Percentiles rank a stretch among this genome's conserved stretches.
These are phyloP conservation scores for Pogonocichla stellata DNA, from an alignment of 2,113 vertebrate species.

Conservation along the genomic window DNA sequence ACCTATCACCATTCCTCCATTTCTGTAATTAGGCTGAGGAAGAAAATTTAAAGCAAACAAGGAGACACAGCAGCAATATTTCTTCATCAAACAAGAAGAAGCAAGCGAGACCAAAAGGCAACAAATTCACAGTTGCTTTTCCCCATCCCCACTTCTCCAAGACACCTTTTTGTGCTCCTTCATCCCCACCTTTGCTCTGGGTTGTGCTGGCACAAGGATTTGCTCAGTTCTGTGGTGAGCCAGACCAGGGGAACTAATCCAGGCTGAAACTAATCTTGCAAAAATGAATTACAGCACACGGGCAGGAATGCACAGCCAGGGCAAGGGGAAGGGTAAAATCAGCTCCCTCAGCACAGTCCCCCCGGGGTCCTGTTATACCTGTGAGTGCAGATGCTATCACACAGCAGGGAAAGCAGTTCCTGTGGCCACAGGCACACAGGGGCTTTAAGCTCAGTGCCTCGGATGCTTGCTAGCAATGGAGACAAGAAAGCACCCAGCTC, in stretches of 20 bases:
- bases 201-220: background rate
- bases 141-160: background rate
- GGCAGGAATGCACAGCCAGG: background rate
- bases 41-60: conserved; percentile 35
- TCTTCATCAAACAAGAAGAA: conserved; percentile 3
- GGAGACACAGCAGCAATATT: background rate
- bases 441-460: background rate
- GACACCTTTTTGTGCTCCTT: background rate
- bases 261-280: conserved; percentile 20
- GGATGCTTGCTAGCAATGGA: background rate
- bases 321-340: background rate
- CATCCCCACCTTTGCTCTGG: background rate
- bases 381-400: background rate
- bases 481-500: background rate
- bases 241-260: background rate
- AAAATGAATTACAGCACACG: background rate
- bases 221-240: background rate
- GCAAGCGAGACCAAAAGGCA: background rate
- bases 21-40: background rate
- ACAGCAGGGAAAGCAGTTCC: background rate
- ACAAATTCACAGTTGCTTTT: background rate
- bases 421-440: background rate
- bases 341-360: background rate
- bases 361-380: background rate
- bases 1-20: background rate